Conservation (phyloP, 1,140 invertebrate species). For the Chionoecetes opilio region DNA sequence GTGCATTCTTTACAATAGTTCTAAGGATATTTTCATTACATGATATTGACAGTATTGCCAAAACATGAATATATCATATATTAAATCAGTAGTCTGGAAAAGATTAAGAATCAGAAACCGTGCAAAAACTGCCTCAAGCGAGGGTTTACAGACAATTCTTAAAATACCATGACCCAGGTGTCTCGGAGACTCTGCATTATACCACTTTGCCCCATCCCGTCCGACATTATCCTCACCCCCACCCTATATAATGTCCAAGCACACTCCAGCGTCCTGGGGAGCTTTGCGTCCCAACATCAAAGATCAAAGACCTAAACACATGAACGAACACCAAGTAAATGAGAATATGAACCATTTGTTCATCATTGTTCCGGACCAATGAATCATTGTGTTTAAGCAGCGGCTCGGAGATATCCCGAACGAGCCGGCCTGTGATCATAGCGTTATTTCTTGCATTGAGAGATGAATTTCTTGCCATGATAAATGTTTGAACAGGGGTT, state of each 20-base stretch:
- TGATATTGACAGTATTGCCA: no score
- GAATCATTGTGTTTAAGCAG: conserved; percentile 68
- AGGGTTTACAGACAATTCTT: no score
- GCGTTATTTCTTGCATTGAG: conserved; percentile 49
- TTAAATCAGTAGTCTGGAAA: no score
- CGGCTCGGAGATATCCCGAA: conserved; percentile 27
- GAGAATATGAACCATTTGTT: conserved; percentile 72
- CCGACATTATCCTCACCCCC: background rate
- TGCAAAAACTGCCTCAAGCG: no score
- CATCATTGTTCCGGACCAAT: conserved; percentile 59
- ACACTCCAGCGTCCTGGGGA: background rate
- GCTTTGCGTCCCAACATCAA: conserved; percentile 33
- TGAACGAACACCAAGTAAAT: conserved; percentile 68
- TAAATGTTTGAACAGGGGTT: conserved; percentile 48
- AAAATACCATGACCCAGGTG: no score
- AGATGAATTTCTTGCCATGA: conserved; percentile 55
- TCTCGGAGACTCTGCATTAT: no score
- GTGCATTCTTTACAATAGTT: no score
- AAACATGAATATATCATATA: no score
- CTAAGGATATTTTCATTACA: no score
- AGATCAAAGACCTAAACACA: conserved; percentile 67
- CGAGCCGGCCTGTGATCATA: conserved; percentile 40
- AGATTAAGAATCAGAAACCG: no score
- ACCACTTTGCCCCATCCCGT: background rate
- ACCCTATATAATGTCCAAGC: no score